Conservation (phyloP, 1,140 invertebrate genomes). For the Drosophila baimaii region DNA sequence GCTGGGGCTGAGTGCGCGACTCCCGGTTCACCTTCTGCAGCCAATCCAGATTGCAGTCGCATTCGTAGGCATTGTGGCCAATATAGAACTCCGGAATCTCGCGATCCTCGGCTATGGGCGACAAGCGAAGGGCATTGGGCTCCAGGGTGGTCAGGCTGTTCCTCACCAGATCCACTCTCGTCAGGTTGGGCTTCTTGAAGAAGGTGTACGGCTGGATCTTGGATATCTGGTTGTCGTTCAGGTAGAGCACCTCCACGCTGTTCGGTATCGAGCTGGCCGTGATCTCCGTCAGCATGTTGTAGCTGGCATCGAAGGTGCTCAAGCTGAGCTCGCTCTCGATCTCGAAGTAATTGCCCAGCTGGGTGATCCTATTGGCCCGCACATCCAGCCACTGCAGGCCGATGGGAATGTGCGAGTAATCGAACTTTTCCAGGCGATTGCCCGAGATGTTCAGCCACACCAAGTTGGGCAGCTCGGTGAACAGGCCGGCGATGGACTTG, state of each 20-base stretch:
- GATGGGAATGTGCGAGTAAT: slow-evolving; percentile 95
- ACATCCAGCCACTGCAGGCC: slow-evolving; percentile 95
- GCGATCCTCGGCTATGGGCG: slow-evolving; percentile 90
- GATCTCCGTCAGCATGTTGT: slow-evolving; percentile 93
- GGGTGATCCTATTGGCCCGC: slow-evolving; percentile 93
- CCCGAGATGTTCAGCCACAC: slow-evolving; percentile 96
- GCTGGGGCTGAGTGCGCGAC: slow-evolving; percentile 92
- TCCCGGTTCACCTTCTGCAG: slow-evolving; percentile 91
- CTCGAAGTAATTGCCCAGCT: slow-evolving; percentile 95
- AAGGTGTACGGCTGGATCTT: slow-evolving; percentile 97
- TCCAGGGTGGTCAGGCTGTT: slow-evolving; percentile 94
- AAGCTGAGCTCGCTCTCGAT: slow-evolving; percentile 92
- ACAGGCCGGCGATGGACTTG: slow-evolving; percentile 92
- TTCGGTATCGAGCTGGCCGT: slow-evolving; percentile 93
- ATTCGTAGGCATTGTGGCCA: slow-evolving; percentile 94
- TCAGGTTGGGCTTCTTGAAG: slow-evolving; percentile 95
- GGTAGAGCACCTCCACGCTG: slow-evolving; percentile 92
- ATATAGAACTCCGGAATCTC: slow-evolving; percentile 95
- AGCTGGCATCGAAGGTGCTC: slow-evolving; percentile 93
- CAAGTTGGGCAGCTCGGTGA: slow-evolving; percentile 93
- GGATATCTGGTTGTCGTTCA: slow-evolving; percentile 94
- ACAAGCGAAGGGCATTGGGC: slow-evolving; percentile 93
- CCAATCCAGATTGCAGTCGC: slow-evolving; percentile 90
- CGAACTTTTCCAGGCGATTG: slow-evolving; percentile 94
- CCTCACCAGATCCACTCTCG: slow-evolving; percentile 92